A percentile compares a stretch with the other conserved stretches of the same genome.
Evolutionary conservation across 2,113 vertebrate genomes (phyloP).

Genomic region (Forbesichthys papilliferus): DNA sequence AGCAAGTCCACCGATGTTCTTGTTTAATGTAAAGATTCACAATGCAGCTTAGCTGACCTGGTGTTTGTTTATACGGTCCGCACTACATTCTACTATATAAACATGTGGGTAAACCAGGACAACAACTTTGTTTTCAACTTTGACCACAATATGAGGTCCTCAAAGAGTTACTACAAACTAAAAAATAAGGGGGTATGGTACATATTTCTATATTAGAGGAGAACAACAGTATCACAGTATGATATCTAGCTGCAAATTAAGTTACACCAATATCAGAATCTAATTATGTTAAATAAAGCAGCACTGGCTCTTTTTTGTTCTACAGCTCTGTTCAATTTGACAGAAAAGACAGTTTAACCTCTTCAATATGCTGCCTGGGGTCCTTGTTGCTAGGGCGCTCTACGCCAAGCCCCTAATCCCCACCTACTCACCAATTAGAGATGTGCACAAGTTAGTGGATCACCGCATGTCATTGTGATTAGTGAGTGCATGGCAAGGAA

Average conservation of each 20-base stretch:
- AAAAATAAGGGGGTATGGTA: background rate
- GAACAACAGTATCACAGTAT: background rate
- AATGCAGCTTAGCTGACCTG: slow-evolving; percentile 28
- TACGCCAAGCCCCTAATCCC: slow-evolving; percentile 71
- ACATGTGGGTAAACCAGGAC: background rate
- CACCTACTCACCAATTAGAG: slow-evolving; percentile 71
- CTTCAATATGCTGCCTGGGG: slow-evolving; percentile 49
- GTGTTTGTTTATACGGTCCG: slow-evolving; percentile 13
- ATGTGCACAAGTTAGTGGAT: slow-evolving; percentile 73
- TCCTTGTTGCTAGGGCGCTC: slow-evolving; percentile 71
- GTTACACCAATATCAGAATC: background rate
- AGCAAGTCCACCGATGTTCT: slow-evolving; percentile 50
- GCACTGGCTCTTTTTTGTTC: slow-evolving; percentile 1
- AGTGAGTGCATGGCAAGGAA: slow-evolving; percentile 67
- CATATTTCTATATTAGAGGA: background rate
- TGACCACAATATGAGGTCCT: background rate
- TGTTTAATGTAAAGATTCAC: slow-evolving; percentile 51
- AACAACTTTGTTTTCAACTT: slow-evolving; percentile 6
- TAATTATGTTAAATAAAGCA: slow-evolving; percentile 7
- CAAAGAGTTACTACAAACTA: background rate
- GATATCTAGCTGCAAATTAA: background rate
- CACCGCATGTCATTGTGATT: slow-evolving; percentile 76
- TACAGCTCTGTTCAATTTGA: background rate
- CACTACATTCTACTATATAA: background rate
- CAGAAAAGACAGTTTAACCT: slow-evolving; percentile 40